Conservation (phyloP, 2,113 vertebrate species). For the Pungitius pungitius region DNA sequence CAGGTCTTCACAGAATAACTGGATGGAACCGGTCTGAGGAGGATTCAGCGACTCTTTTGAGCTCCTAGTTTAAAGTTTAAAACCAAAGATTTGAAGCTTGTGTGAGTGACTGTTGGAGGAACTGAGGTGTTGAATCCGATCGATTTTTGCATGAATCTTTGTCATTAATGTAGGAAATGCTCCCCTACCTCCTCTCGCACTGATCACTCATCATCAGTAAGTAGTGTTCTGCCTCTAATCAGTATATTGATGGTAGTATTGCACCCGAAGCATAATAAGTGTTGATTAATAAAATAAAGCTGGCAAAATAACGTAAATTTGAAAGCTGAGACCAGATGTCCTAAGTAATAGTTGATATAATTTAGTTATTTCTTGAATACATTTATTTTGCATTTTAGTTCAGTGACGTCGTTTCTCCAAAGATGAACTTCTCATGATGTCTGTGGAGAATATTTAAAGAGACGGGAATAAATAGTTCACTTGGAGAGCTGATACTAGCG, state of each 20-base stretch:
- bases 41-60: background rate
- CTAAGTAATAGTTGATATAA: background rate
- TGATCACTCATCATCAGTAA: background rate
- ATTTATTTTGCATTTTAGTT: no score
- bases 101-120: background rate
- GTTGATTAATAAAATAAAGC: background rate
- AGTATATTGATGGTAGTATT: constrained; percentile 13
- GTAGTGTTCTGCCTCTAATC: background rate
- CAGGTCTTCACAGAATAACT: background rate
- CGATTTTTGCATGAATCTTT: background rate
- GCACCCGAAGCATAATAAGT: background rate
- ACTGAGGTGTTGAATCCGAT: background rate
- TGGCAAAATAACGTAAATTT: background rate
- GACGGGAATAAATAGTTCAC: background rate
- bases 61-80: background rate
- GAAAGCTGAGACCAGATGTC: background rate
- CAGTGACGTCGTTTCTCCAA: no score
- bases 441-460: background rate
- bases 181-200: background rate
- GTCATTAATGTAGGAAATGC: background rate
- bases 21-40: background rate
- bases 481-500: background rate
- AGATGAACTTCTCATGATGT: no score
- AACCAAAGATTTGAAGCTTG: background rate
- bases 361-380: no score